Evolutionary conservation across 2,888 invertebrate genomes (phyloP), one percentile per base, ranked within the genome.

Genomic region (Falcaria lacertinaria): DNA sequence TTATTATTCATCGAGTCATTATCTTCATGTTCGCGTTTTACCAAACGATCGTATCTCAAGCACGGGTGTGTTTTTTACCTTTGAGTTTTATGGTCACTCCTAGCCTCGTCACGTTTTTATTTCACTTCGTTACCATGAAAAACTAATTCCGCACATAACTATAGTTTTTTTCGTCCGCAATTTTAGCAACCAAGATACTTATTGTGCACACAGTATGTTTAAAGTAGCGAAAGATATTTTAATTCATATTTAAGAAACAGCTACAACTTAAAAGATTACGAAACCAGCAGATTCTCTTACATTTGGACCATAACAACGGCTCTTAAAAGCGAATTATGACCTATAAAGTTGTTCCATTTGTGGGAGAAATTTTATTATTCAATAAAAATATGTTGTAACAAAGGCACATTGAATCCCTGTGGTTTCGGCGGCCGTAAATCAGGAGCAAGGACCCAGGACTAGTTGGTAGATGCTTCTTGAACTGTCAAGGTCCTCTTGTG

Each of bases 1-100:
- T 88, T 86, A 85, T 79, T 88, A 89, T 88, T 89, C 89, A 88
- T 89, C 88, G 88, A 77, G 80, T 80, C 78, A 85, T 89, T 86
- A 88, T 87, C 84, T 81, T 63, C 67, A 67, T 82, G 86, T 83
- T 82, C 83, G 77, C 78, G 67, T 85, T 81, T 80, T 76, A 79
- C 74, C 66, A 54, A 50, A 65, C 70, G 85, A 87, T 88, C 67
- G 52, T 87, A 88, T 86, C 86, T 74, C 57, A 60, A 66, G 58
- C 83, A 80, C 82, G 74, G 81, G 81, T 86, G 80, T 85, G 83
- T 86, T 86, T 22, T 22, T 82, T 87, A 78, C 75, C 73, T 80
- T 81, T 83, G 66, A 79, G 52, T 69, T 78, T 73, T 72, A 77
- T 74, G n/a, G n/a, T n/a, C n/a, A n/a, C n/a, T n/a, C n/a, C n/a